Base-by-base conservation (phyloP, 2,888 invertebrate species). In the Xestia xanthographa region DNA sequence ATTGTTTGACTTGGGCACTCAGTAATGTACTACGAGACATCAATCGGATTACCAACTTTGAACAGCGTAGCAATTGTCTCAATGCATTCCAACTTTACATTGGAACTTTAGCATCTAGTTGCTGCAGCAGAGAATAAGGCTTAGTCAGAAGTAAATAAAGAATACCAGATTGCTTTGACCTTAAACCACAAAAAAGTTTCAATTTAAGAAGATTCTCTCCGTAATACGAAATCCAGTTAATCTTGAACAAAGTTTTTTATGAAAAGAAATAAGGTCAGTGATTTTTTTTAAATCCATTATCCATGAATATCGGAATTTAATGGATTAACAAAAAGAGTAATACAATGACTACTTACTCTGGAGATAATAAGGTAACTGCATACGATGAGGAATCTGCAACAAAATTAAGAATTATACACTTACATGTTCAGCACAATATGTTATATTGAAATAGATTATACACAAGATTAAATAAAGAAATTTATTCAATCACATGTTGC, bases 341-440 rank as follows among this genome's bases (percentile, higher is more conserved):
- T 17, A 62, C 53, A 80, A 71, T 60, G 58, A 66, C 45, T 68
- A 92, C 94, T 93, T 86, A 94, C 94, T 85, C 87, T 90, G 62
- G 86, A 87, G 74, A 93, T 88, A 82, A 93, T 86, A 85, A 94
- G 89, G 72, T 92, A 90, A 91, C 94, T 91, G 92, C 93, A 94
- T 79, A 93, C 80, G 81, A 94, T 81, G 80, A 95, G 84, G 68
- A 92, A 92, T 88, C 96, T 96, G 94, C 80, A 96, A 96, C 91
- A 94, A 93, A 87, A 85, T 72, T 77, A 80, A 76, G 77, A 72
- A 78, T 69, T 74, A 80, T 78, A 76, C 56, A 60, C 75, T 75
- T 69, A 69, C 74, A 71, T 69, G 48, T 62, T 63, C 75, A 62
- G 34, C 38, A 62, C 66, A 56, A 60, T 76, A 75, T 63, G 50